Conservation (phyloP, 2,113 vertebrate genomes). For the Sinocyclocheilus anophthalmus region DNA sequence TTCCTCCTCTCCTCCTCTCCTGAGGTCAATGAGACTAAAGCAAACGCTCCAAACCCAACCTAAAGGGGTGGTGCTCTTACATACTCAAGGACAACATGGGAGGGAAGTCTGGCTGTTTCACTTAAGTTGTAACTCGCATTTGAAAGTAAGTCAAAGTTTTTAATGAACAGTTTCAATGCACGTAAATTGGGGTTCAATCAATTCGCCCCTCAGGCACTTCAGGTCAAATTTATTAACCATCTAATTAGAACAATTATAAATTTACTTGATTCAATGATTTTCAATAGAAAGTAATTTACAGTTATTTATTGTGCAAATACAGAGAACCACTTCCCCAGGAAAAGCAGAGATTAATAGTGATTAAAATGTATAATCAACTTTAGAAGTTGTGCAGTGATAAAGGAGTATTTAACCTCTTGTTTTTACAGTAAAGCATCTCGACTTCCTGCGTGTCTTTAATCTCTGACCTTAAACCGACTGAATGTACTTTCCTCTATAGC, state of each 20-base stretch:
- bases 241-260: no score
- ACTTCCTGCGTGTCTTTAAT: constrained; percentile 40
- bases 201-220: no score
- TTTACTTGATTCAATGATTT: no score
- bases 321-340: no score
- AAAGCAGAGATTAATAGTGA: no score
- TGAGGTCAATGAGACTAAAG: background rate
- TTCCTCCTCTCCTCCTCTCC: no score
- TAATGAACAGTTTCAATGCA: background rate
- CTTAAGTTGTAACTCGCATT: background rate
- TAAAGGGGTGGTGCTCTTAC: constrained; percentile 35
- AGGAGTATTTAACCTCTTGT: constrained; percentile 48
- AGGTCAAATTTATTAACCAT: no score
- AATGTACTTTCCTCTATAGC: constrained; percentile 72
- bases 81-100: background rate
- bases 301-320: no score
- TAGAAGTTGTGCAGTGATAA: background rate
- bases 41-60: constrained; percentile 12
- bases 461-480: constrained; percentile 42
- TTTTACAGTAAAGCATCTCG: constrained; percentile 38
- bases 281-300: no score
- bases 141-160: background rate
- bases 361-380: no score
- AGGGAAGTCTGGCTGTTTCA: background rate
- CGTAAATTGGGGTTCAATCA: no score